Percentiles rank a stretch among this genome's conserved stretches.
phyloP scores from a whole-genome alignment of 2,797 vertebrate genomes.

The Carduelis carduelis region DNA sequence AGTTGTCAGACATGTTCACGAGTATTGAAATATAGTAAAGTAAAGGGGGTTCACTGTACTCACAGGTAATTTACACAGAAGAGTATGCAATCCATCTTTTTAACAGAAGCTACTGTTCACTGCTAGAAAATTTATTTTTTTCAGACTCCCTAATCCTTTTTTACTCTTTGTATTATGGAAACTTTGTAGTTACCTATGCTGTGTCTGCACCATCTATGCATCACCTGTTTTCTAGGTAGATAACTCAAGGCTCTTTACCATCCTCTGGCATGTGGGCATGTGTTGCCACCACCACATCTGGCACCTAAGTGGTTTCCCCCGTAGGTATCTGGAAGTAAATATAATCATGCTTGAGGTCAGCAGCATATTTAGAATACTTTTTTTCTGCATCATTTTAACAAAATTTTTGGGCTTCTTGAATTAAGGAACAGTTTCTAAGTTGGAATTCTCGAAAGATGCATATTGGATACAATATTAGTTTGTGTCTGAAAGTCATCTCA shows the following conservation, averaged over 20 bases:
- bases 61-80: constrained; percentile 38
- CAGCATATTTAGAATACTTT: neutral
- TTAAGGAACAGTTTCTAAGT: neutral
- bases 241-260: neutral
- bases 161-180: neutral
- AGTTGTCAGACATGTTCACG: neutral
- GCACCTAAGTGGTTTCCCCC: neutral
- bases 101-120: neutral
- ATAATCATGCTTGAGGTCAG: neutral
- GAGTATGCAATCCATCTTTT: constrained; percentile 12
- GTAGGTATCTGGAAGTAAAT: neutral
- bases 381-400: neutral
- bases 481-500: neutral
- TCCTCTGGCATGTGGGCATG: accelerated
- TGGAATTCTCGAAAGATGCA: neutral
- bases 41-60: neutral
- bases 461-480: neutral
- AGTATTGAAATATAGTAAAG: constrained; percentile 41
- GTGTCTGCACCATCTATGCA: neutral
- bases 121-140: neutral
- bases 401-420: neutral
- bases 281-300: neutral
- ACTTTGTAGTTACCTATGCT: neutral
- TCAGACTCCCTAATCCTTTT: neutral
- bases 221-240: neutral